A percentile compares a stretch with the other conserved stretches of the same genome.
phyloP scores from a whole-genome alignment of 2,888 invertebrate genomes.

The Epirrita christyi region DNA sequence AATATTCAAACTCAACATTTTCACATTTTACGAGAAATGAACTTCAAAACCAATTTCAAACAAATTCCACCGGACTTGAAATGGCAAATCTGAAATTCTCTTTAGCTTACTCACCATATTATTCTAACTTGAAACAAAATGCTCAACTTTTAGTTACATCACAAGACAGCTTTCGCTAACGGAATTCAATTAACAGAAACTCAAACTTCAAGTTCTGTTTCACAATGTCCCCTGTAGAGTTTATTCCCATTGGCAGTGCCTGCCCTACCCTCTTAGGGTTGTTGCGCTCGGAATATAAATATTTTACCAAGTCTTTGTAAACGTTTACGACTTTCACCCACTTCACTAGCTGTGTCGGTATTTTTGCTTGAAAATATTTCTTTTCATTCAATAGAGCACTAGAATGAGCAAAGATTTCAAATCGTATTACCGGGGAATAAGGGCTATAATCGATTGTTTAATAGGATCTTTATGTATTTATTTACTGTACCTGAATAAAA shows the following conservation, averaged over 20 bases:
- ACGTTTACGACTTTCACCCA: conserved; percentile 52
- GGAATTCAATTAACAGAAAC: conserved; percentile 34
- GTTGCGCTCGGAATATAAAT: conserved; percentile 54
- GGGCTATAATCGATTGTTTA: conserved; percentile 31
- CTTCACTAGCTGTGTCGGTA: conserved; percentile 45
- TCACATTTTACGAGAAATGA: background rate
- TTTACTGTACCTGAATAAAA: conserved; percentile 11
- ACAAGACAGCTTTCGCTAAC: conserved; percentile 23
- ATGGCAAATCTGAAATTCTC: conserved; percentile 23
- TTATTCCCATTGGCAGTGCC: conserved; percentile 18
- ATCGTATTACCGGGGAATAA: conserved; percentile 26
- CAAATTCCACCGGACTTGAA: conserved; percentile 1
- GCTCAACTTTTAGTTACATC: conserved; percentile 21
- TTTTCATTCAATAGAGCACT: conserved; percentile 28
- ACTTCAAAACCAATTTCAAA: conserved; percentile 5
- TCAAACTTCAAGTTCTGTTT: conserved; percentile 21
- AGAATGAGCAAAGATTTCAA: conserved; percentile 24
- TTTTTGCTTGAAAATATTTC: conserved; percentile 41
- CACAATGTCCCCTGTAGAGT: conserved; percentile 11
- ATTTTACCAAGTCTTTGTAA: conserved; percentile 59
- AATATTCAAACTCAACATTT: background rate
- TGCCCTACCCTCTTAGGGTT: conserved; percentile 36
- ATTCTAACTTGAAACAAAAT: conserved; percentile 23
- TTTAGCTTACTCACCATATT: conserved; percentile 20
- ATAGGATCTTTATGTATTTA: background rate